Conservation (phyloP, 2,888 invertebrate genomes). For the Lacanobia wlatinum region DNA sequence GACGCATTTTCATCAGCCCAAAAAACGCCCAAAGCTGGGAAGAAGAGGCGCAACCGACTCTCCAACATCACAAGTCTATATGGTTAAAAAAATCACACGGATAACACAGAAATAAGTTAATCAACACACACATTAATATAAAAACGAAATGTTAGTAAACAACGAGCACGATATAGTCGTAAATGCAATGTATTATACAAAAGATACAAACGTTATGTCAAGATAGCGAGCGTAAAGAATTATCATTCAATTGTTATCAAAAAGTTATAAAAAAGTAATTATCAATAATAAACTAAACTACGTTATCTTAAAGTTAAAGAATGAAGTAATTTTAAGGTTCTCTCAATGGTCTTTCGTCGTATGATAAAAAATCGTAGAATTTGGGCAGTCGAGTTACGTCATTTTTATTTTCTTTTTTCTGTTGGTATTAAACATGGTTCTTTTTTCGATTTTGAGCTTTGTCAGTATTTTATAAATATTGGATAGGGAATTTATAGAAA, state of each 20-base stretch:
- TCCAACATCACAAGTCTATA: background rate
- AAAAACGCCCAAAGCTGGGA: background rate
- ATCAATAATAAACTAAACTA: slow-evolving; percentile 25
- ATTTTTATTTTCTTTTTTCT: background rate
- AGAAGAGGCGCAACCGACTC: background rate
- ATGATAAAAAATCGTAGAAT: background rate
- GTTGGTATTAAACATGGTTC: background rate
- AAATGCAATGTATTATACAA: slow-evolving; percentile 81
- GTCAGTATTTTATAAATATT: background rate
- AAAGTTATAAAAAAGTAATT: slow-evolving; percentile 26
- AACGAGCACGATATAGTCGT: slow-evolving; percentile 58
- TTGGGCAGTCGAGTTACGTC: background rate
- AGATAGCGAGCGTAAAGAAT: slow-evolving; percentile 43
- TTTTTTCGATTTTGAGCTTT: background rate
- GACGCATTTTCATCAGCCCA: background rate
- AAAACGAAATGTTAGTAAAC: slow-evolving; percentile 61
- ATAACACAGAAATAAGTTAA: slow-evolving; percentile 29
- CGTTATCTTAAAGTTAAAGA: slow-evolving; percentile 29
- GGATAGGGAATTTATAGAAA: background rate
- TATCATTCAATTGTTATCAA: slow-evolving; percentile 57
- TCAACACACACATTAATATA: slow-evolving; percentile 39
- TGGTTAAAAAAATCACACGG: background rate
- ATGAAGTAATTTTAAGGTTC: slow-evolving; percentile 33
- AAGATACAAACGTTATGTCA: slow-evolving; percentile 49
- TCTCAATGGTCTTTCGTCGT: slow-evolving; percentile 60